Base-by-base conservation (phyloP, 2,888 invertebrate species). In the Netelia fuscicornis region DNA sequence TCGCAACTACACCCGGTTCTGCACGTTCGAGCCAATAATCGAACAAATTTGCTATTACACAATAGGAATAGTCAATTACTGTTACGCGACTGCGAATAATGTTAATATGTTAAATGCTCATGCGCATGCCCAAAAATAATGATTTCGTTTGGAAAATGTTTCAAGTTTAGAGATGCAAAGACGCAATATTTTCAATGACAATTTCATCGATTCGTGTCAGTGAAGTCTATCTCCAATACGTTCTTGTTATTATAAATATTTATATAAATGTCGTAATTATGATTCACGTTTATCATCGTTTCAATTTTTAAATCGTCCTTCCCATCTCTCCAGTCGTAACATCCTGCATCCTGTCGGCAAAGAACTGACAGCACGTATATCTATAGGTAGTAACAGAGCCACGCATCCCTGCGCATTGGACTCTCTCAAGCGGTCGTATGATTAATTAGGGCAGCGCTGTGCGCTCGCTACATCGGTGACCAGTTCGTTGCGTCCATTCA, bases 371-470 rank as follows among this genome's bases (percentile, higher is more conserved):
- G 56, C 30, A 23, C 56, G 44, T 58, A 30, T 65, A 48, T 37
- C 37, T 30, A 52, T 30, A 58, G 48, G 23, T 3, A 58, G 30
- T 3, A 74, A 54, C 65, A 79, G 65, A 65, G 25, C 58, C 67
- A 67, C 42, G 56, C 67, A 67, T 72, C 80, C 58, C 11, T 71
- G 54, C 56, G 56, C 42, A 42, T 20, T 42, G 44, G 10, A 23
- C n/a, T 42, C 56, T 64, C 65, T 58, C 25, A 30, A 75, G 25
- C 65, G 23, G 11, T 30, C 17, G 17, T 44, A 58, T 74, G 67
- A 80, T 80, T 80, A 80, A 80, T 80, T 74, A 74, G 58, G 67
- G 80, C 72, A 30, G 10, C 67, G 25, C 48, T 30, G 30, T 58
- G 42, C 30, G 52, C 25, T 5, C 58, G 44, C 80, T 74, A 11